Evolutionary conservation across 2,888 invertebrate genomes (phyloP).

Genomic region (Gryllus longicercus): DNA sequence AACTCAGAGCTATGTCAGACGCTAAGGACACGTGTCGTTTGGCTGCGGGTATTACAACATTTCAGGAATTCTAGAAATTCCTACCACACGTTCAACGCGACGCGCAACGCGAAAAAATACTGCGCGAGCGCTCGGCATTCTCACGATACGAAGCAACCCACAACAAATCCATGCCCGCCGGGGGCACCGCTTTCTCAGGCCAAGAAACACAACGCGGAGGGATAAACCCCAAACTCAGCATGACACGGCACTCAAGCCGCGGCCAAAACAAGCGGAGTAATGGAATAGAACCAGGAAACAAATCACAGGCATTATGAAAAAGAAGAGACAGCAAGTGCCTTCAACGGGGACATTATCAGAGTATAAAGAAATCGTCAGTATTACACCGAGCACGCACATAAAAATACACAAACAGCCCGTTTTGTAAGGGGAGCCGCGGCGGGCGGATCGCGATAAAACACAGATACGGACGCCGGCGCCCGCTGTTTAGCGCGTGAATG

Average conservation of each 20-base stretch:
- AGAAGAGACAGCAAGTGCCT: background rate
- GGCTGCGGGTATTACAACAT: background rate
- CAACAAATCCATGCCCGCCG: background rate
- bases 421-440: background rate
- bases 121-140: background rate
- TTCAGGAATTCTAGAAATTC: background rate
- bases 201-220: background rate
- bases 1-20: background rate
- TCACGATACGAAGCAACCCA: background rate
- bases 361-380: background rate
- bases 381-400: background rate
- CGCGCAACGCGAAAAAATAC: background rate
- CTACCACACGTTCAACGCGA: background rate
- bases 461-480: background rate
- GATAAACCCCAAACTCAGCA: background rate
- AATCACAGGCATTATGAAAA: slow-evolving; percentile 10
- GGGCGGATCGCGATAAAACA: background rate
- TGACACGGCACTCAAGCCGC: slow-evolving; percentile 5
- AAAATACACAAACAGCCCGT: background rate
- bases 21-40: background rate
- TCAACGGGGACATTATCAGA: slow-evolving; percentile 6
- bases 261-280: background rate
- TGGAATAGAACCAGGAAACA: slow-evolving; percentile 1
- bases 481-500: background rate
- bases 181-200: background rate